Percentiles rank a stretch among this genome's conserved stretches.
These are phyloP conservation scores for Tetragnatha montana DNA, from an alignment of 2,888 invertebrate genomes.

Conservation along the genomic window DNA sequence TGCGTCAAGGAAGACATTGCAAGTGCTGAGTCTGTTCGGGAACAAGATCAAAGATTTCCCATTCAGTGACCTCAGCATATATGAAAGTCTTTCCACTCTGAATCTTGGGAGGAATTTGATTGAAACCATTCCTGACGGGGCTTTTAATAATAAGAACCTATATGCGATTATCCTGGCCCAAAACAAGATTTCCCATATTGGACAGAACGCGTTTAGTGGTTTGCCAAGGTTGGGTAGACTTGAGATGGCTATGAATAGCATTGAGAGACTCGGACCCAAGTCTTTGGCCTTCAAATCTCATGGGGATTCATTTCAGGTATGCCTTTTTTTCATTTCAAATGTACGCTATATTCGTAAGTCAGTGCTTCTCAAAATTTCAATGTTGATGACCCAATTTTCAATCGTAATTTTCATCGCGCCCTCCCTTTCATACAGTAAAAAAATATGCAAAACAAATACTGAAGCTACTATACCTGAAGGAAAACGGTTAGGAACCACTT, in stretches of 20 bases:
- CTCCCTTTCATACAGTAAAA: too few relatives aligned
- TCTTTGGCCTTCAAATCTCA: slow-evolving; percentile 45
- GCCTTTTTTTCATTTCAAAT: not conserved
- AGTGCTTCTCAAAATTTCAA: too few relatives aligned
- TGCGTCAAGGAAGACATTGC: slow-evolving; percentile 22
- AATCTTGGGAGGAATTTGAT: slow-evolving; percentile 61
- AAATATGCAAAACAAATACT: too few relatives aligned
- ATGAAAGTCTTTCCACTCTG: slow-evolving; percentile 16
- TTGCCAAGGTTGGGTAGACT: slow-evolving; percentile 36
- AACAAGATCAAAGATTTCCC: slow-evolving; percentile 53
- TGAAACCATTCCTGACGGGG: slow-evolving; percentile 47
- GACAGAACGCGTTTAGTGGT: slow-evolving; percentile 54
- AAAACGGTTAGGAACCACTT: too few relatives aligned
- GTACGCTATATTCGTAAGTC: not conserved
- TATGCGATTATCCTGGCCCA: slow-evolving; percentile 46
- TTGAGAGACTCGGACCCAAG: slow-evolving; percentile 54
- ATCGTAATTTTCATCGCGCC: too few relatives aligned
- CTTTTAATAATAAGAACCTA: slow-evolving; percentile 37
- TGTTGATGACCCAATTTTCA: too few relatives aligned
- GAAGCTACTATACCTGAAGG: too few relatives aligned
- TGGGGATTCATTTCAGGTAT: slow-evolving; percentile 47
- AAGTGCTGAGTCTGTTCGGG: slow-evolving; percentile 60
- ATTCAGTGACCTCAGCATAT: slow-evolving; percentile 7
- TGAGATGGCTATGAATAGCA: slow-evolving; percentile 37
- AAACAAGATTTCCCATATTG: slow-evolving; percentile 59